Evolutionary conservation across 2,113 vertebrate genomes (phyloP).

Genomic region (Narcine bancroftii): DNA sequence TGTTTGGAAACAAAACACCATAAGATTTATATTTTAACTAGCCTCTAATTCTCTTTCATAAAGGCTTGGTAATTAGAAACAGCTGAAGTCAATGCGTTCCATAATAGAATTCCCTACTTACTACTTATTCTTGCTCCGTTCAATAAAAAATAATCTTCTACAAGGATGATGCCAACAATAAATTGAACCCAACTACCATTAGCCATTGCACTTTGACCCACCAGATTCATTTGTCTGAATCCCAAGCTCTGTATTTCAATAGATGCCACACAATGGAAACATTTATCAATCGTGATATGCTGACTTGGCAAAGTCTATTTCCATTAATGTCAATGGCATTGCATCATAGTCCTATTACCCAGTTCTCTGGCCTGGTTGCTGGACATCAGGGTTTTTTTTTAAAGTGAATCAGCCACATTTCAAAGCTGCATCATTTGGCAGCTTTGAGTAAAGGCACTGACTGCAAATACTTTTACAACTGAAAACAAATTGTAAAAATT

Average conservation of each 20-base stretch:
- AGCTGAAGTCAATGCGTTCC: not conserved
- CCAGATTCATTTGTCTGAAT: not conserved
- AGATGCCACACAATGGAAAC: not conserved
- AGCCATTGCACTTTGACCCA: not conserved
- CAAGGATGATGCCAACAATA: slow-evolving; percentile 8
- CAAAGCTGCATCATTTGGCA: not conserved
- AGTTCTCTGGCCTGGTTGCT: not conserved
- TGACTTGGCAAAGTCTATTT: not conserved
- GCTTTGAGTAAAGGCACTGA: not conserved
- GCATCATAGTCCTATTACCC: not conserved
- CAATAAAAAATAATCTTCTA: not conserved
- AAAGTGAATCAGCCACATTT: slow-evolving; percentile 4
- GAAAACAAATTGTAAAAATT: not conserved
- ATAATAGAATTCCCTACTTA: not conserved
- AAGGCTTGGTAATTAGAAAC: not conserved
- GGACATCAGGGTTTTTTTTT: not conserved
- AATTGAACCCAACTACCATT: slow-evolving; percentile 10
- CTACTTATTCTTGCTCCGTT: not conserved
- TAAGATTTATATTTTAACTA: slow-evolving; percentile 1
- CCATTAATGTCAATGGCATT: not conserved
- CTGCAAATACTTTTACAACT: not conserved
- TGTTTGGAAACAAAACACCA: not conserved
- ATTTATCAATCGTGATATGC: slow-evolving; percentile 2
- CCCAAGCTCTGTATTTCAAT: not conserved
- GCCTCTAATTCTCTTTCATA: not conserved